Evolutionary conservation across 2,113 vertebrate genomes (phyloP).

Genomic region (Eira barbara): DNA sequence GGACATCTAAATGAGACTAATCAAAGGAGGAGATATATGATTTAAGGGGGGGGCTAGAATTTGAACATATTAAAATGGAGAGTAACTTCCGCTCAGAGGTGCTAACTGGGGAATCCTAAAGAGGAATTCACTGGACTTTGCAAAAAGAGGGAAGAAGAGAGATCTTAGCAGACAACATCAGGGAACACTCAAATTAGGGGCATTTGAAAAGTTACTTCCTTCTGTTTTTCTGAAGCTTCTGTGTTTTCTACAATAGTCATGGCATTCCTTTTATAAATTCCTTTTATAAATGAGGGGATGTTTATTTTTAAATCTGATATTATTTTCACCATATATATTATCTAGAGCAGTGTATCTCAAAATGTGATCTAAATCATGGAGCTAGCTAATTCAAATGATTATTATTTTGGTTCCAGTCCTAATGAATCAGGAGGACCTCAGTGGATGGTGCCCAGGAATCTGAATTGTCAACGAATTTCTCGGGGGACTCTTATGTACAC

Average conservation of each 20-base stretch:
- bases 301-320: neutral
- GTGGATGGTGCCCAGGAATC: neutral
- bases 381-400: neutral
- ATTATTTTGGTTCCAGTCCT: neutral
- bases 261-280: neutral
- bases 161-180: neutral
- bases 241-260: neutral
- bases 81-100: neutral
- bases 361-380: neutral
- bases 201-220: neutral
- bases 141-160: neutral
- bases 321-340: slow-evolving; percentile 4
- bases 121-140: neutral
- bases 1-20: neutral
- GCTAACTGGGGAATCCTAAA: neutral
- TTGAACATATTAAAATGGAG: neutral
- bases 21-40: neutral
- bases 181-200: neutral
- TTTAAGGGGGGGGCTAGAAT: neutral
- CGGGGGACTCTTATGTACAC: neutral
- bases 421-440: neutral
- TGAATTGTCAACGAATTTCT: neutral
- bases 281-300: neutral
- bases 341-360: neutral
- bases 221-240: neutral